Conservation (phyloP, 2,113 vertebrate species). For the Cephalopholis sonnerati region DNA sequence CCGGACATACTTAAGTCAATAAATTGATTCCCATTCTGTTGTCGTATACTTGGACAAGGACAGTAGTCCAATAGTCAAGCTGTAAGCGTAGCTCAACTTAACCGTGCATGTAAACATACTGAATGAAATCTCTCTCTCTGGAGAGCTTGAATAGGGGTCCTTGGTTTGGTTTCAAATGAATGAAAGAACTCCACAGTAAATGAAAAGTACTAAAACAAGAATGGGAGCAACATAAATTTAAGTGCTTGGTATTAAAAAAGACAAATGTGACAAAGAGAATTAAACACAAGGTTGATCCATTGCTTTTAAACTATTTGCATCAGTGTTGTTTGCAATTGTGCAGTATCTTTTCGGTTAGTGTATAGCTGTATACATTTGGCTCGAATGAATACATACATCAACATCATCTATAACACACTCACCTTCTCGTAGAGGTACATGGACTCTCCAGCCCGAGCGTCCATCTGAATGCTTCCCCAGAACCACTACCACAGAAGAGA, state of each 20-base stretch:
- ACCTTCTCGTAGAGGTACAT: slow-evolving; percentile 99
- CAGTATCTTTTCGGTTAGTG: background rate
- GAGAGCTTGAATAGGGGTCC: background rate
- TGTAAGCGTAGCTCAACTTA: too few species aligned
- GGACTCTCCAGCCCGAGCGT: slow-evolving; percentile 95
- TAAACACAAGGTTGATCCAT: background rate
- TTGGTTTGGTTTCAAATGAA: background rate
- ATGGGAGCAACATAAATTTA: background rate
- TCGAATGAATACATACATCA: background rate
- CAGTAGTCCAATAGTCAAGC: too few species aligned
- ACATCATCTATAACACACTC: slow-evolving; percentile 17
- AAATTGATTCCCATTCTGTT: too few species aligned
- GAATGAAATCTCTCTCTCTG: too few species aligned
- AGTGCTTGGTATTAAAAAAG: background rate
- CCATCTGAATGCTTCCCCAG: slow-evolving; percentile 99
- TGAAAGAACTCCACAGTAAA: background rate
- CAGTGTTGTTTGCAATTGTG: background rate
- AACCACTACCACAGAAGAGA: slow-evolving; percentile 90
- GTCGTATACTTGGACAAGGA: too few species aligned
- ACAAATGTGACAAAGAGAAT: background rate
- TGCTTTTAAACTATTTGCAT: background rate
- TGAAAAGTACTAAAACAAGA: background rate
- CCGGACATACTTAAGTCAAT: too few species aligned
- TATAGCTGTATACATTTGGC: background rate
- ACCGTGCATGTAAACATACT: too few species aligned